These are phyloP conservation scores for Acleris literana DNA, from an alignment of 2,888 invertebrate genomes.

Conservation along the genomic window DNA sequence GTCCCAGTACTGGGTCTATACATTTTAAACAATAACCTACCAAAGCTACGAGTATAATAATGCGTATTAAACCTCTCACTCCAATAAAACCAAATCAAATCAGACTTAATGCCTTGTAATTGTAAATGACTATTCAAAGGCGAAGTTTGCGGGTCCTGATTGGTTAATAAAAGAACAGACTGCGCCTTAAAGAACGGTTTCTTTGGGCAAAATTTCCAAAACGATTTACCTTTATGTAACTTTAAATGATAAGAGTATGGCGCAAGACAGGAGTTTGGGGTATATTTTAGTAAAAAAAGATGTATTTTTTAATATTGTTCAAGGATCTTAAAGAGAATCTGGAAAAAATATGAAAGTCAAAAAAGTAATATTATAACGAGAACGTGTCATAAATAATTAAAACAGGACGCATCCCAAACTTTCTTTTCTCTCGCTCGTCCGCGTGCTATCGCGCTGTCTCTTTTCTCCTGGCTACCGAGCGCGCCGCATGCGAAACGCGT, in stretches of 20 bases:
- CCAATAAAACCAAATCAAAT: conserved; percentile 56
- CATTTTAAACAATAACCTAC: not conserved
- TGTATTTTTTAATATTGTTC: not conserved
- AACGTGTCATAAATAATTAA: too few species aligned
- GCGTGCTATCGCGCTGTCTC: too few species aligned
- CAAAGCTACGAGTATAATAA: not conserved
- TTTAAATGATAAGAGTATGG: conserved; percentile 46
- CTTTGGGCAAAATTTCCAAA: conserved; percentile 49
- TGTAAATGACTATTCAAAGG: conserved; percentile 59
- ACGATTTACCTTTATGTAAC: conserved; percentile 47
- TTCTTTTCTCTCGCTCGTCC: too few species aligned
- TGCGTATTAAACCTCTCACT: conserved; percentile 11
- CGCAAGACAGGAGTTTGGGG: conserved; percentile 11
- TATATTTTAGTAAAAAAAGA: not conserved
- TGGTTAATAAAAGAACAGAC: conserved; percentile 62
- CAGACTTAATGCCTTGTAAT: conserved; percentile 67
- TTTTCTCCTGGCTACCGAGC: too few species aligned
- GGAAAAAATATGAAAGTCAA: too few species aligned
- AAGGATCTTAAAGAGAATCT: too few species aligned
- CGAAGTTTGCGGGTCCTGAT: conserved; percentile 66
- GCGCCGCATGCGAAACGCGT: too few species aligned
- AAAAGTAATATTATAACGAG: too few species aligned
- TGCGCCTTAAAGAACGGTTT: conserved; percentile 54
- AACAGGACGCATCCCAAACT: too few species aligned
- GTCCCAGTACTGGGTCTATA: too few species aligned